Conservation (phyloP, 2,888 invertebrate genomes). For the Ypsolopha scabrella region DNA sequence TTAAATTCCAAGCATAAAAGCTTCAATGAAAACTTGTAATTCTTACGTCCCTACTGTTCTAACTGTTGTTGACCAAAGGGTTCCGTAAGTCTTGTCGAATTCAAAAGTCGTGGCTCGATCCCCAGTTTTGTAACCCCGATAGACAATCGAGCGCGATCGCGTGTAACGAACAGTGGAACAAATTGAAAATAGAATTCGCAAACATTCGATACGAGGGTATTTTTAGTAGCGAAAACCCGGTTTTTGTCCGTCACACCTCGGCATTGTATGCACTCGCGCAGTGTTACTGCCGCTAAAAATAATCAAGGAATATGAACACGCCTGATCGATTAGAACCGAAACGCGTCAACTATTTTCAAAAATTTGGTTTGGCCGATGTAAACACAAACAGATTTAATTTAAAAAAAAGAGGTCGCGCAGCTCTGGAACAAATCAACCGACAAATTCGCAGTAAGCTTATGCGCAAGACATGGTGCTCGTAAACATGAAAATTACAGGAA, state of each 20-base stretch:
- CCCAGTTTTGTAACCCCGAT: no score
- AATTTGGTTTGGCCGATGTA: neutral
- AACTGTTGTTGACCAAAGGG: no score
- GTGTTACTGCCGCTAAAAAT: slow-evolving; percentile 44
- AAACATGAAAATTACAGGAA: neutral
- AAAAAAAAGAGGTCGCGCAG: neutral
- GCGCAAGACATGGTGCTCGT: neutral
- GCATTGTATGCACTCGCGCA: slow-evolving; percentile 57
- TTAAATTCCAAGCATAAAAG: no score
- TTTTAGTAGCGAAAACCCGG: slow-evolving; percentile 64
- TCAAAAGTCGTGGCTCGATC: no score
- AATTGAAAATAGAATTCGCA: slow-evolving; percentile 64
- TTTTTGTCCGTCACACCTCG: slow-evolving; percentile 43
- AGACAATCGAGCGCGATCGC: slow-evolving; percentile 11
- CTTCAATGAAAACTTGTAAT: no score
- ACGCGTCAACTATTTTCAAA: neutral
- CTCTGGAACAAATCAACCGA: neutral
- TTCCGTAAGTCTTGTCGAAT: no score
- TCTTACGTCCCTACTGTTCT: no score
- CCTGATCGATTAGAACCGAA: neutral
- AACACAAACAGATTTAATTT: neutral
- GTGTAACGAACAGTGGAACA: slow-evolving; percentile 34
- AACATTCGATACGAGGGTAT: slow-evolving; percentile 67
- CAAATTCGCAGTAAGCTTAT: neutral
- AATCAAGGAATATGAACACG: slow-evolving; percentile 19